Conservation (phyloP, 2,888 invertebrate genomes). For the Hyalella azteca region DNA sequence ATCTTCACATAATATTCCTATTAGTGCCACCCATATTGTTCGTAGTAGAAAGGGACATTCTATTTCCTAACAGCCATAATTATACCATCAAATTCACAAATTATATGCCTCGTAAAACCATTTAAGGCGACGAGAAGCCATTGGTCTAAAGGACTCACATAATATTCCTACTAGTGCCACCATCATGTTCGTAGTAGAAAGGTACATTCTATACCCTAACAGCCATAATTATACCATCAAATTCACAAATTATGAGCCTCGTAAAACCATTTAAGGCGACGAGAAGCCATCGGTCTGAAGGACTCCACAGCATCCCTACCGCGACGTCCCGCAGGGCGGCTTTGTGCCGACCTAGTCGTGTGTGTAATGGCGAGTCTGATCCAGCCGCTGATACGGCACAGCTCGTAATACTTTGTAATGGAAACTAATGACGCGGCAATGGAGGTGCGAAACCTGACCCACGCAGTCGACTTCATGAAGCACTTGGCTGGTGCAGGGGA, state of each 20-base stretch:
- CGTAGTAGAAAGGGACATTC: too few species aligned
- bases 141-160: neutral
- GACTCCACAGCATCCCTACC: neutral
- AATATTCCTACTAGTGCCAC: too few species aligned
- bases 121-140: neutral
- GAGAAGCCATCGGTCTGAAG: neutral
- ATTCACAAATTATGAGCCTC: neutral
- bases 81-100: neutral
- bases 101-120: neutral
- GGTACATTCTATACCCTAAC: too few species aligned
- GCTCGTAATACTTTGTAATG: conserved; percentile 23
- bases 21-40: too few species aligned
- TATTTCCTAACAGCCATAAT: too few species aligned
- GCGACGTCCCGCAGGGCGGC: neutral
- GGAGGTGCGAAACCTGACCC: neutral
- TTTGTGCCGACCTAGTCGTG: neutral
- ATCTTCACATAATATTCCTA: too few species aligned
- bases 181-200: too few species aligned
- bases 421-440: neutral
- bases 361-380: conserved; percentile 20
- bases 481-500: neutral
- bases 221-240: neutral
- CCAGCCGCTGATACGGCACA: neutral
- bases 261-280: neutral
- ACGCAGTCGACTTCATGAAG: neutral